phyloP scores from a whole-genome alignment of 2,888 invertebrate species.

The Eulithis testata region DNA sequence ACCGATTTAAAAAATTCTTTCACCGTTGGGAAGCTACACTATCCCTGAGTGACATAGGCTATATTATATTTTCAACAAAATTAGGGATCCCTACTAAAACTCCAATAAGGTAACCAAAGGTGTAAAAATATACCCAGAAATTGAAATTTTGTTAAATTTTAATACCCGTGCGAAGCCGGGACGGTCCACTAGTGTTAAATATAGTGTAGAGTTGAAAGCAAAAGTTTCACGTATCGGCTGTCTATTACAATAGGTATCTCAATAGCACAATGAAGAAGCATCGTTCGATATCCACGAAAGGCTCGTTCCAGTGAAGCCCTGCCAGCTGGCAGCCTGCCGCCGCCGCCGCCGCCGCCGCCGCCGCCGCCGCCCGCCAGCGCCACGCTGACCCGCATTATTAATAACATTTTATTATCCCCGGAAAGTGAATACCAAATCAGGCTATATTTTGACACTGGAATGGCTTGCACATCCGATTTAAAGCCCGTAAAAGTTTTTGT shows the following conservation, averaged over 20 bases:
- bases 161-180: too few species aligned
- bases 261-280: slow-evolving; percentile 10
- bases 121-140: too few species aligned
- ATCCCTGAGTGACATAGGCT: too few species aligned
- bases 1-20: too few species aligned
- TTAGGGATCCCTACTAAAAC: too few species aligned
- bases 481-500: slow-evolving; percentile 5
- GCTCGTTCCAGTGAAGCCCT: slow-evolving; percentile 2
- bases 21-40: too few species aligned
- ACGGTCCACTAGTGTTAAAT: too few species aligned
- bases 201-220: neutral
- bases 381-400: slow-evolving; percentile 21
- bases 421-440: slow-evolving; percentile 28
- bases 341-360: too few species aligned
- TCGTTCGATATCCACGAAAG: slow-evolving; percentile 14
- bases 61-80: too few species aligned
- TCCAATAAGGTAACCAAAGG: too few species aligned
- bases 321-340: slow-evolving; percentile 23
- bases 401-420: slow-evolving; percentile 25
- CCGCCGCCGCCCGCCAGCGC: neutral
- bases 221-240: slow-evolving; percentile 7
- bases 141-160: too few species aligned
- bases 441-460: slow-evolving; percentile 6
- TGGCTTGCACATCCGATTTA: slow-evolving; percentile 5
- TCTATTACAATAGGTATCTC: slow-evolving; percentile 6